Conservation (phyloP, 2,113 vertebrate genomes). For the Myocastor coypus region DNA sequence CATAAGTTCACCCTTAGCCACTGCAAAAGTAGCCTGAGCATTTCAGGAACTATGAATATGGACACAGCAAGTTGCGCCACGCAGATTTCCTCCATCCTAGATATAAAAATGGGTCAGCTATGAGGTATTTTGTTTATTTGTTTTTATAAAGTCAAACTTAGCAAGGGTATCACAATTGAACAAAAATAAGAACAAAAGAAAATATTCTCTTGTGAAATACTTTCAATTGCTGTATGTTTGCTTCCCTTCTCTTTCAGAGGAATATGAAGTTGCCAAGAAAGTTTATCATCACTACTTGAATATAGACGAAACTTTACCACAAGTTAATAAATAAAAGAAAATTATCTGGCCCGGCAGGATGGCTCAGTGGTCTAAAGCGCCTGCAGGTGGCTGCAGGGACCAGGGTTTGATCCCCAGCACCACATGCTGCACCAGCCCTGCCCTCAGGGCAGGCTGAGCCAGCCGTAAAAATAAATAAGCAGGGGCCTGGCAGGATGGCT, state of each 20-base stretch:
- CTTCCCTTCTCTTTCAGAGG: conserved; percentile 57
- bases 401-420: too few species aligned
- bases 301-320: conserved; percentile 40
- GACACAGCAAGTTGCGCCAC: not conserved
- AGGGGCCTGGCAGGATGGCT: too few species aligned
- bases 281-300: conserved; percentile 45
- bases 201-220: conserved; percentile 42
- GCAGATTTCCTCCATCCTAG: not conserved
- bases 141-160: conserved; percentile 34
- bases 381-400: too few species aligned
- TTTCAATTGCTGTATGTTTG: not conserved
- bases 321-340: not conserved
- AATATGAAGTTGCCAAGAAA: not conserved
- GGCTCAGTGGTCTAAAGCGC: too few species aligned
- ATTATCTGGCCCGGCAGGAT: too few species aligned
- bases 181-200: conserved; percentile 69
- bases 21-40: not conserved
- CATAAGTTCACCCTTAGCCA: not conserved
- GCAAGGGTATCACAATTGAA: conserved; percentile 55
- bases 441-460: too few species aligned
- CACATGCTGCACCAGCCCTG: too few species aligned
- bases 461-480: too few species aligned
- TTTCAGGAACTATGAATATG: not conserved
- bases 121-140: not conserved
- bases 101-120: not conserved